Percentiles rank a stretch among this genome's conserved stretches.
phyloP scores from a whole-genome alignment of 2,113 vertebrate genomes.

The Ptyas mucosa region DNA sequence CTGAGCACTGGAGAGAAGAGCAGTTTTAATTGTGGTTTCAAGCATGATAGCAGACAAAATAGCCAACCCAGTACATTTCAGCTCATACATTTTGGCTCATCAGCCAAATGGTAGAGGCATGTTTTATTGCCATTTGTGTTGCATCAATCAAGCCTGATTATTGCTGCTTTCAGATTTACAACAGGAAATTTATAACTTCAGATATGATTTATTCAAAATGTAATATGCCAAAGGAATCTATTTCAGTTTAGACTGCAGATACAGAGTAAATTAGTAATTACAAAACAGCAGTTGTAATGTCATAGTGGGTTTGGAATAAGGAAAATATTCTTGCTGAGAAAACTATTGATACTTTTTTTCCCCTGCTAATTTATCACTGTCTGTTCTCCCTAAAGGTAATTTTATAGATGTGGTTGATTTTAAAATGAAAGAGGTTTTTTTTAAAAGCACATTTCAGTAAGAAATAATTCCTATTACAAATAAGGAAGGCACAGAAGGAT shows the following conservation, averaged over 20 bases:
- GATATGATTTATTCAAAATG: conserved; percentile 43
- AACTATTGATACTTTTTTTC: conserved; percentile 25
- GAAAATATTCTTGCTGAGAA: conserved; percentile 31
- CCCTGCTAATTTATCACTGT: neutral
- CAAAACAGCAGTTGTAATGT: conserved; percentile 20
- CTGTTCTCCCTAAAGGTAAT: conserved; percentile 20
- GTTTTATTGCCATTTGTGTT: conserved; percentile 43
- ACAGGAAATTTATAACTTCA: conserved; percentile 37
- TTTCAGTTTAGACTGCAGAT: conserved; percentile 49
- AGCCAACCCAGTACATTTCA: conserved; percentile 26
- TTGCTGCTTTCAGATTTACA: conserved; percentile 34
- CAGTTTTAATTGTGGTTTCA: conserved; percentile 2
- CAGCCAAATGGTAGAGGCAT: conserved; percentile 30
- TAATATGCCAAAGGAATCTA: conserved; percentile 49
- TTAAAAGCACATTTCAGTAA: neutral
- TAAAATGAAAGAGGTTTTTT: neutral
- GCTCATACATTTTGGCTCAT: conserved; percentile 27
- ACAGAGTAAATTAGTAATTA: conserved; percentile 50
- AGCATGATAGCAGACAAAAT: conserved; percentile 9
- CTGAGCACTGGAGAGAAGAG: neutral
- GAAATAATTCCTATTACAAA: neutral
- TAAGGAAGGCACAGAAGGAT: neutral
- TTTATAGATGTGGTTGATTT: neutral
- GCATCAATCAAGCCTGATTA: conserved; percentile 48
- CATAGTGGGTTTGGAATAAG: conserved; percentile 28